Base-by-base conservation (phyloP, 1,140 invertebrate genomes). In the Macrosteles quadrilineatus region DNA sequence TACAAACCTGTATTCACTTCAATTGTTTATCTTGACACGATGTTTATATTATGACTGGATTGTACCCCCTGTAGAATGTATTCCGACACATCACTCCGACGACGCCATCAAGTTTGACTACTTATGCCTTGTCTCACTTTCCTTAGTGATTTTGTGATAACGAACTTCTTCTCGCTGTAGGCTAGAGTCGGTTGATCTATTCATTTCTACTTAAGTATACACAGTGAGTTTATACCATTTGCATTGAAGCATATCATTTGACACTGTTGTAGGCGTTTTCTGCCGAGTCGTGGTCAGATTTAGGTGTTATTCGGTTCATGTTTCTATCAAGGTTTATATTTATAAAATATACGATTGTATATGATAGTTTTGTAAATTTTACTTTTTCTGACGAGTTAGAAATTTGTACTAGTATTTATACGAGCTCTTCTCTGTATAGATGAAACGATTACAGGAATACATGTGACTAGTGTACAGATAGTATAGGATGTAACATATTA, bases 401-500 rank as follows among this genome's bases (percentile, higher is more conserved):
- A 9, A 40, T 40, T 6, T 9, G 36, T 40, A 9, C 36, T 53
- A 53, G 11, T 53, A 53, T 53, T 6, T 11, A 53, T 53, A 43
- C 19, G 19, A 14, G 21, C 9, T 17, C 19, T 17, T 6, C 11
- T 53, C 21, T 21, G 47, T 53, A 19, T 53, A 21, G 25, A 25
- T 59, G 55, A 27, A 59, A 59, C 55, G 55, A 59, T 9, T 59
- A 59, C 55, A 59, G 55, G 55, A 59, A 59, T 11, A n/a, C 25
- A 59, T 59, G 55, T 59, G 55, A 59, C 55, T 27, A 59, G 27
- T 59, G 55, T 59, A 59, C 23, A 59, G 21, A 4, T 59, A 59
- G 55, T 6, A 6, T 59, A 59, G n/a, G 55, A 53, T 59, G 55
- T 59, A 59, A 59, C 6, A 59, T 59, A 53, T 11, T 53, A 25